Evolutionary conservation across 2,888 invertebrate species (phyloP), one percentile per base, ranked within the genome.

Genomic region (Galerucella nymphaeae): DNA sequence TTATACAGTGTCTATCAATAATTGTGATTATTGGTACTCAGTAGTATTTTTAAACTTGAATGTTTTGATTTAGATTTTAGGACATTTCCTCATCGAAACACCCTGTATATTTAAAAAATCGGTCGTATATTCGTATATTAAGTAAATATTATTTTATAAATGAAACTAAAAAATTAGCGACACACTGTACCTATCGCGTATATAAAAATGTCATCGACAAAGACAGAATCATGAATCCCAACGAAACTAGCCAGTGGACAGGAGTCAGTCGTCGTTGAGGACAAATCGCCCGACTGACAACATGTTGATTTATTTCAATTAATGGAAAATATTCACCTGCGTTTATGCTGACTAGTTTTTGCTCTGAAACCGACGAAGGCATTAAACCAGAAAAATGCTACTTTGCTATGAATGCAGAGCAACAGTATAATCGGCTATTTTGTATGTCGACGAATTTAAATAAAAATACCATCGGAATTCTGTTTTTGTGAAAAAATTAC

Each of bases 281-380:
- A 42, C 61, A 62, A 55, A 53, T 71, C 67, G 73, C 71, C 69
- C 68, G 75, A 59, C 76, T 74, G 75, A 75, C 76, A 76, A 76
- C 76, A 72, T 65, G 75, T 77, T 84, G 85, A 85, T 84, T 84
- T 85, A 85, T 84, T 85, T 85, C 84, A 86, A 85, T 85, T 85
- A 85, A 86, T 85, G 85, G 84, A 85, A 53, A 85, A 85, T 85
- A 85, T 85, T 85, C 85, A 84, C 84, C 84, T 81, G 82, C 80
- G 79, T 81, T 81, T 81, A 79, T 80, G 78, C 81, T 75, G 77
- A 82, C 83, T 77, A 80, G 81, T 83, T 83, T 83, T 83, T 83
- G 78, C 77, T 65, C 75, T 75, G 63, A 76, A 80, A 81, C 82
- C 83, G 80, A 80, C 81, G 83, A 79, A 83, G 80, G 83, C 81